Base-by-base conservation (phyloP, 2,797 vertebrate genomes). In the Sebastes iracundus region DNA sequence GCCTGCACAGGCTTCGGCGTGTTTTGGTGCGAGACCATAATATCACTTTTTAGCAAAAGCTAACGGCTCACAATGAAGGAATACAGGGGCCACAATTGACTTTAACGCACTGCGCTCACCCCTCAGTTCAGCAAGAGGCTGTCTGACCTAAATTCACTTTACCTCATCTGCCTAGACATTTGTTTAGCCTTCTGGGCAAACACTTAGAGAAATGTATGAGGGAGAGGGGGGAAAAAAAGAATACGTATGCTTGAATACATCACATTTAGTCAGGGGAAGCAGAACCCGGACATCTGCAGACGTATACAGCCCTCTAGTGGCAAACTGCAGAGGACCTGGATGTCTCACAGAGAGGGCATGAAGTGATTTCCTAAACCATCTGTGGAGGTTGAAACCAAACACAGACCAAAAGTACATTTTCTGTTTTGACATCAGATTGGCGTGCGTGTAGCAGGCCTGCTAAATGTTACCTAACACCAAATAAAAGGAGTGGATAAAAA, bases 101-200 rank as follows among this genome's bases (percentile, higher is more conserved):
- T 93, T 90, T 7, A 92, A 87, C 70, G 81, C 89, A 88, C 87
- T 94, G 80, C 59, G 32, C 90, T 95, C 91, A 89, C 92, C 94
- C 92, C 83, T 90, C 75, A 62, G 90, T 93, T 93, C 92, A 94
- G 91, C 90, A 82, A 91, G 83, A 94, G 77, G 90, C 91, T 89
- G 93, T 88, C 89, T 96, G 95, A 96, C 95, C 95, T 94, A 95
- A 94, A 96, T 96, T 95, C 93, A 88, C 91, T 95, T 93, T 89
- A 95, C 95, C 93, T 95, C 94, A 95, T 96, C 94, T 95, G 94
- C 94, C 94, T 93, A 96, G 95, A 96, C 93, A 92, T 95, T 96
- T 96, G 95, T 96, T 96, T 96, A 96, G 95, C 94, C 95, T 96
- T 94, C 94, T 95, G 95, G 95, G 95, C 95, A 96, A 96, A 96